phyloP scores from a whole-genome alignment of 2,888 invertebrate species.

The Ptilodon capucinus region DNA sequence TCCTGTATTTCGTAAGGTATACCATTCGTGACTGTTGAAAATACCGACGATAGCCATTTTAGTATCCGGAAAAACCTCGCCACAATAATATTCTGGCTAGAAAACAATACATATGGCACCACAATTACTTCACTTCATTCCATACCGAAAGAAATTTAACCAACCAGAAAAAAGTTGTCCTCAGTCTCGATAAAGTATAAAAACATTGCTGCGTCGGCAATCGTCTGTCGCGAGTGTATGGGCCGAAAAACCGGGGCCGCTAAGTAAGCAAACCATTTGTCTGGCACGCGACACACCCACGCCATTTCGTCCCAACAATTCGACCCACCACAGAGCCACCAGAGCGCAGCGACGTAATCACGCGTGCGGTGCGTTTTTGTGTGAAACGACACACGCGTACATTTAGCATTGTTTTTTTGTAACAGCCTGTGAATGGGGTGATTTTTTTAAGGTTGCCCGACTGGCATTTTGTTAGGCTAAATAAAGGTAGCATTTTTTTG shows the following conservation, averaged over 20 bases:
- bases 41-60: too few relatives aligned
- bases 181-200: conserved; percentile 1
- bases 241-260: conserved; percentile 33
- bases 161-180: not conserved
- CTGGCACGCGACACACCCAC: conserved; percentile 33
- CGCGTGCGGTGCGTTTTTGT: conserved; percentile 28
- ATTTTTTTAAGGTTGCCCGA: conserved; percentile 18
- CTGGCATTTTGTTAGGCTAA: too few relatives aligned
- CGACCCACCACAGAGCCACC: too few relatives aligned
- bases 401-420: conserved; percentile 37
- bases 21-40: too few relatives aligned
- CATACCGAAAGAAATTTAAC: not conserved
- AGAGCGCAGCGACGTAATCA: conserved; percentile 1
- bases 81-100: not conserved
- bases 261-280: conserved; percentile 44
- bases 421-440: conserved; percentile 35
- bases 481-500: too few relatives aligned
- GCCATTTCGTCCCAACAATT: not conserved
- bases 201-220: conserved; percentile 12
- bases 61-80: not conserved
- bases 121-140: not conserved
- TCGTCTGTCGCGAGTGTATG: conserved; percentile 10
- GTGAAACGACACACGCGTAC: conserved; percentile 25
- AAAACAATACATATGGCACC: not conserved
- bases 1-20: too few relatives aligned